Evolutionary conservation across 2,113 vertebrate genomes (phyloP).

Genomic region (Megalops atlanticus): DNA sequence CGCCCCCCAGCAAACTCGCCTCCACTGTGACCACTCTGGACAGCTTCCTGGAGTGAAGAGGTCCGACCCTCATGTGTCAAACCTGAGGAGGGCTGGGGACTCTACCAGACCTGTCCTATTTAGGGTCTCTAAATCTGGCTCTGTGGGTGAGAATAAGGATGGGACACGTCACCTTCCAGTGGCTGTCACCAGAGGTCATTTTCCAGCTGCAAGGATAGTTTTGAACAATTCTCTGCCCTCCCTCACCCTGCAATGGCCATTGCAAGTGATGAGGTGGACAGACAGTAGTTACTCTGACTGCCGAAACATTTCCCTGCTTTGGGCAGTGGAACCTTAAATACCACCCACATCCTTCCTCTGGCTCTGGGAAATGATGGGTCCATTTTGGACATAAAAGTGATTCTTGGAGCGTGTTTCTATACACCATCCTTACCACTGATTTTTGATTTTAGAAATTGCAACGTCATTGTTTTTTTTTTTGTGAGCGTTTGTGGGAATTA

Average conservation of each 20-base stretch:
- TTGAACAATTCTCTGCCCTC: neutral
- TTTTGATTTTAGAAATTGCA: too few species aligned
- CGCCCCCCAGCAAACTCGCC: constrained; percentile 44
- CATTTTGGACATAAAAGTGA: neutral
- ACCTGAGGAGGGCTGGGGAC: too few species aligned
- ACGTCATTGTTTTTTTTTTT: too few species aligned
- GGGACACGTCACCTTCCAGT: neutral
- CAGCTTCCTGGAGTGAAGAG: constrained; percentile 66
- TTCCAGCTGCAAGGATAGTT: neutral
- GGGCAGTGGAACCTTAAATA: neutral
- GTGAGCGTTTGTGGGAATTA: too few species aligned
- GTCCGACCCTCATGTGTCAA: too few species aligned
- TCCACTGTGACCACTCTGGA: constrained; percentile 64
- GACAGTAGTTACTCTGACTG: neutral
- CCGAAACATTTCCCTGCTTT: neutral
- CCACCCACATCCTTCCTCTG: neutral
- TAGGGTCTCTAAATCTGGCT: too few species aligned
- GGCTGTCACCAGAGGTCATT: neutral
- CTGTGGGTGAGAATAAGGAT: neutral
- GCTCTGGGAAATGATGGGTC: neutral
- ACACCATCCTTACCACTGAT: too few species aligned
- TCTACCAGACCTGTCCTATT: too few species aligned
- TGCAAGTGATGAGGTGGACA: neutral
- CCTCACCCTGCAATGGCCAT: neutral
- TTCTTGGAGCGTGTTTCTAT: too few species aligned